phyloP scores from a whole-genome alignment of 2,797 vertebrate genomes.

The Acomys russatus region DNA sequence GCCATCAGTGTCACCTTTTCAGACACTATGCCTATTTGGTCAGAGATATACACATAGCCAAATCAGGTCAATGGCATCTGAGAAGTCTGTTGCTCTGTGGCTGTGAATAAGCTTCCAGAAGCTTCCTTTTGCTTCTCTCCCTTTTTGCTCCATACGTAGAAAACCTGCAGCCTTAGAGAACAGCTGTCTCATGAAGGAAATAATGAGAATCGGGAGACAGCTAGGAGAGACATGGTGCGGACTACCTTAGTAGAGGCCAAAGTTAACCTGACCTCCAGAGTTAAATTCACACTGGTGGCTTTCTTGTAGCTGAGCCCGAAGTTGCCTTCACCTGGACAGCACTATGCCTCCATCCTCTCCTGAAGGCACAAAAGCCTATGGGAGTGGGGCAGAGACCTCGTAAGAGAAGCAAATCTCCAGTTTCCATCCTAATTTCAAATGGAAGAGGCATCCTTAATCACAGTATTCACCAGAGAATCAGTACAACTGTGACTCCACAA shows the following conservation, averaged over 20 bases:
- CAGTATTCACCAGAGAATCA: conserved; percentile 59
- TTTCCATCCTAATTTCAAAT: conserved; percentile 42
- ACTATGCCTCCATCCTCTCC: not conserved
- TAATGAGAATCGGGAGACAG: not conserved
- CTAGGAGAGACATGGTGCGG: not conserved
- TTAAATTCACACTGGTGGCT: not conserved
- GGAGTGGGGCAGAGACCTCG: conserved; percentile 1
- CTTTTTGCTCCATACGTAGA: not conserved
- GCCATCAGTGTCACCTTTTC: not conserved
- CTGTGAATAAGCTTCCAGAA: conserved; percentile 4
- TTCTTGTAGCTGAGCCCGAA: conserved; percentile 41
- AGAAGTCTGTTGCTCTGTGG: not conserved
- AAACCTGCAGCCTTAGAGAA: not conserved
- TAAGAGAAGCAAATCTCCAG: conserved; percentile 40
- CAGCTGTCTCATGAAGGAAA: not conserved
- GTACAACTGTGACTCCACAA: not conserved
- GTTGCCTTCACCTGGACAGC: not conserved
- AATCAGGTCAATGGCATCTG: not conserved
- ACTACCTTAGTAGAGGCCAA: not conserved
- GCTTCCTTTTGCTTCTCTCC: conserved; percentile 3
- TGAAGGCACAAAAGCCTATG: not conserved
- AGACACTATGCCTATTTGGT: not conserved
- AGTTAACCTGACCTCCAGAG: not conserved
- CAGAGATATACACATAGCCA: not conserved
- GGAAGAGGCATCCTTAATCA: conserved; percentile 62